Base-by-base conservation (phyloP, 2,113 vertebrate species). In the Falco punctatus region DNA sequence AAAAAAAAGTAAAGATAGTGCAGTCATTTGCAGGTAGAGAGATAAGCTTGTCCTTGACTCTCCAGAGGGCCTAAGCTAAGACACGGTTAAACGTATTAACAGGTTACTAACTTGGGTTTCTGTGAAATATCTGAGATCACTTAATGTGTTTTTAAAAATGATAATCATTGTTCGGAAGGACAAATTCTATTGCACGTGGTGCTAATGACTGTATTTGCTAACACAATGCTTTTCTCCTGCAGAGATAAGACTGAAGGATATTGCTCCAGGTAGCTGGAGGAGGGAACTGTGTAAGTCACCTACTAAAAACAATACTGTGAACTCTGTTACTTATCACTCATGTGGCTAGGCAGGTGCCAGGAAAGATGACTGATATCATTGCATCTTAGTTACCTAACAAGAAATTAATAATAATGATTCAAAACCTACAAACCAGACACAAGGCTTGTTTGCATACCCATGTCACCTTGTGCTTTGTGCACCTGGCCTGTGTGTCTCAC, bases 41-140 rank as follows among this genome's bases (percentile, higher is more conserved):
- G 80, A 88, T 61, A 95, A 91, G 32, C 84, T 95, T 5, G 58
- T 58, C 86, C 77, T 95, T 96, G 89, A 66, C 62, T 92, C 91
- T 42, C 22, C 58, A 57, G 69, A 58, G 12, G 20, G 17, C 20
- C 17, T 87, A 61, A 72, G 54, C 61, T 83, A 92, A 85, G 28
- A 26, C 52, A 57, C 3, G 15, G 51, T 69, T 72, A 51, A 94
- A 91, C 2, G 3, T 69, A 32, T 82, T 82, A 85, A 52, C 62
- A 72, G 57, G 62, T 51, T 78, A 59, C 49, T 81, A 65, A 46
- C 13, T 13, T 46, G 54, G 14, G 66, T 70, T 87, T 89, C 66
- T 79, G 57, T 85, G 42, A 65, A 95, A 91, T 69, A 74, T 26
- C 86, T 95, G 70, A 84, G 59, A 49, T 89, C 18, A 32, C 44